Evolutionary conservation across 64 coral and sea anemone genomes (phyloP).

Genomic region (Stichodactyla mertensii): DNA sequence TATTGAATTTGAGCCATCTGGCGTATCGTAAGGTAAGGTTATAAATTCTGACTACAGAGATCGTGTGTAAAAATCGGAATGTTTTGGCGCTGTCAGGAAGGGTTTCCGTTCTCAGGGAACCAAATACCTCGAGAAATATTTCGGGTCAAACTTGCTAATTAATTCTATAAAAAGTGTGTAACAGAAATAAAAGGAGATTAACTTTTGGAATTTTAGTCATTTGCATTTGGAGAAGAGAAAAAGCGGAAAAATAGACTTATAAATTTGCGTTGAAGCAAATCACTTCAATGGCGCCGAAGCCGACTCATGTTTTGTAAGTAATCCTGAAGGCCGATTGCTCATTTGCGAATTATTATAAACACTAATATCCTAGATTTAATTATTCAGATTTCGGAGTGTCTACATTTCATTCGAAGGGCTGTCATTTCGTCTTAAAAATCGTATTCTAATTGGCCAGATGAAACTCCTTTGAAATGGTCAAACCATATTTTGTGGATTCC

Average conservation of each 20-base stretch:
- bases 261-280: neutral
- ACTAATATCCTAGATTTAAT: neutral
- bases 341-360: neutral
- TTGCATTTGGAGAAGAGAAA: neutral
- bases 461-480: neutral
- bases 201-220: slow-evolving; percentile 7
- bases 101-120: neutral
- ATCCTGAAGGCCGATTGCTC: neutral
- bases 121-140: neutral
- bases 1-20: neutral
- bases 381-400: neutral
- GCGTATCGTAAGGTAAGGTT: neutral
- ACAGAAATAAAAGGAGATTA: neutral
- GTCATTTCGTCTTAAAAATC: slow-evolving; percentile 9
- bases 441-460: slow-evolving; percentile 11
- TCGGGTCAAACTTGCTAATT: neutral
- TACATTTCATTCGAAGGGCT: neutral
- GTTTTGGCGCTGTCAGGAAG: neutral
- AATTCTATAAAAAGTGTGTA: neutral
- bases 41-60: neutral
- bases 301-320: slow-evolving; percentile 22
- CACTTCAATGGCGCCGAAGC: slow-evolving; percentile 1
- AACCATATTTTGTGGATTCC: slow-evolving; percentile 19
- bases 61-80: neutral
- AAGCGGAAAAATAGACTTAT: neutral